Conservation (phyloP, 2,888 invertebrate species). For the Schrankia costaestrigalis region DNA sequence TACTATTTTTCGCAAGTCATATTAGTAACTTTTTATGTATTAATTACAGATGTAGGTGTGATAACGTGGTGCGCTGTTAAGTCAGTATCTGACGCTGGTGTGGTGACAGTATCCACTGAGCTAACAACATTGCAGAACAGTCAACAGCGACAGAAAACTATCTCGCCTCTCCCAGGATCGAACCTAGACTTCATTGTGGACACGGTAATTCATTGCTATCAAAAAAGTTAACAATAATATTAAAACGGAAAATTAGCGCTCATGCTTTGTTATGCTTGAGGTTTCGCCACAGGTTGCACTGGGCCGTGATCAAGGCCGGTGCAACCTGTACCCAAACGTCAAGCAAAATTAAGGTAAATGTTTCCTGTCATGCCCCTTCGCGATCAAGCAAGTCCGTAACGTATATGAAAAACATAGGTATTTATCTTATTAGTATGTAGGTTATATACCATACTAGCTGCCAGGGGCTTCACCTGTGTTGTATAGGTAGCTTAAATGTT, state of each 20-base stretch:
- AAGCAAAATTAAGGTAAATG: not conserved
- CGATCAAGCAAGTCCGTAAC: no score
- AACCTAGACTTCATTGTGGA: slow-evolving; percentile 75
- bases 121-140: slow-evolving; percentile 46
- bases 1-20: no score
- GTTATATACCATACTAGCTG: no score
- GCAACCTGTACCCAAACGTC: no score
- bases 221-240: not conserved
- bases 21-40: not conserved
- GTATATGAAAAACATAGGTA: no score
- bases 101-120: slow-evolving; percentile 66
- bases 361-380: no score
- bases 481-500: no score
- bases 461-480: no score
- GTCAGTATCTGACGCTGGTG: slow-evolving; percentile 63
- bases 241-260: not conserved
- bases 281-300: no score
- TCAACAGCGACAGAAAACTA: slow-evolving; percentile 36
- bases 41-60: slow-evolving; percentile 76
- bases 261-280: no score
- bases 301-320: no score
- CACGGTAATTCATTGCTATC: slow-evolving; percentile 56
- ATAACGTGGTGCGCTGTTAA: slow-evolving; percentile 81
- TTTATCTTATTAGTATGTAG: no score
- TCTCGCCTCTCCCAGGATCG: slow-evolving; percentile 65